Base-by-base conservation (phyloP, 2,888 invertebrate species). In the Teleogryllus oceanicus region DNA sequence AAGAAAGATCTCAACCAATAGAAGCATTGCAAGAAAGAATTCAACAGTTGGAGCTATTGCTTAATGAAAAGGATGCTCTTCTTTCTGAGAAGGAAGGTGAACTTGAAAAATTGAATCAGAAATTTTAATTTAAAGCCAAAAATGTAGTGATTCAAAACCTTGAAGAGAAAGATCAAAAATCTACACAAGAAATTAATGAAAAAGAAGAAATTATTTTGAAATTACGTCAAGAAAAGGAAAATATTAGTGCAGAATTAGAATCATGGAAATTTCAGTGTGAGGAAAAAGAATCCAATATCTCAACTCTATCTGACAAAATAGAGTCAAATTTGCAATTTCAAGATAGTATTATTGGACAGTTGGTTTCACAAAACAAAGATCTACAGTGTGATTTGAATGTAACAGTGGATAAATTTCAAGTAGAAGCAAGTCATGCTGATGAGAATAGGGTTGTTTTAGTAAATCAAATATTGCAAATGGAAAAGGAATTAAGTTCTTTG, bases 81-180 rank as follows among this genome's bases (percentile, higher is more conserved):
- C 20, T 51, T 2, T 0, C 87, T 94, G 37, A 85, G 84, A 80
- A 83, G 21, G 84, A 84, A 37, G 83, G 86, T 83, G 84, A 84
- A 84, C 87, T 83, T 16, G 85, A 84, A 51, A 83, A 86, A 81
- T 82, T 84, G 3, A 79, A 83, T 11, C 75, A 85, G 16, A 85
- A 85, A 74, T 81, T 81, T 92, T 0, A 93, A 91, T 84, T 88
- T 94, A 95, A 94, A 86, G 94, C 93, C 85, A 94, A 94, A 85
- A 89, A 90, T 0, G 85, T 88, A 1, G 89, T 91, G 82, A 92
- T 91, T n/a, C 81, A 81, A 78, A 78, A 77, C 0, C 76, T 80
- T 21, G 83, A 83, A 49, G 79, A 82, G 24, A 80, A 82, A 50
- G 37, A 84, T 2, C 78, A 81, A 11, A 81, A 83, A 12, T 81